Evolutionary conservation across 2,888 invertebrate genomes (phyloP), one percentile per base, ranked within the genome.

Genomic region (Zygothrica quintamaculata): DNA sequence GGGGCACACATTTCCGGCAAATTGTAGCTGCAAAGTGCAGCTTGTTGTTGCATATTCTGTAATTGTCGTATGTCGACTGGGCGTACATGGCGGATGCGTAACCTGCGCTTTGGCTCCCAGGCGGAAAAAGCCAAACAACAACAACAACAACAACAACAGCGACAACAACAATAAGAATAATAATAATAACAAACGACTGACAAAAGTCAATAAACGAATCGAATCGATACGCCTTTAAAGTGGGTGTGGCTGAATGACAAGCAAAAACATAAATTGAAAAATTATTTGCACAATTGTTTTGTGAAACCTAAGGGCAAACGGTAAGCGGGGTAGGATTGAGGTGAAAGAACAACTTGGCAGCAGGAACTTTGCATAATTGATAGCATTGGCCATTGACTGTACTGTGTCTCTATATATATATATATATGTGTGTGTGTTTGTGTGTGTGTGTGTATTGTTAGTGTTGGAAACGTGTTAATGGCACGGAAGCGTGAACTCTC

Each of bases 401-500:
- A n/a, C n/a, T n/a, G n/a, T n/a, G n/a, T n/a, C n/a, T n/a, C n/a
- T n/a, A n/a, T n/a, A n/a, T n/a, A n/a, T n/a, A n/a, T 36, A 37
- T 50, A 48, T 51, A 52, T 42, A 44, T 26, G 40, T 29, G n/a
- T 47, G 9, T 29, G 29, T 46, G 52, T 25, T 31, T 50, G 48
- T 53, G 46, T 44, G 26, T 2, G 5, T 29, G 29, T 29, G 29
- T 29, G 29, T 29, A 9, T 29, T 29, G n/a, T 29, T 29, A 9
- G 4, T 29, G 29, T 29, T 29, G 64, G 65, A 74, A 69, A 85
- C 85, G 81, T 85, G 87, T 77, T 81, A 80, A 77, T 84, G 73
- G 82, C 84, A 84, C 87, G 88, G 88, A 88, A 88, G 84, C 87
- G 59, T 59, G 61, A 81, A 74, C 74, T 74, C 71, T 57, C 39